A percentile compares a stretch with the other conserved stretches of the same genome.
These are phyloP conservation scores for Tachycineta bicolor DNA, from an alignment of 2,113 vertebrate genomes.

Conservation along the genomic window DNA sequence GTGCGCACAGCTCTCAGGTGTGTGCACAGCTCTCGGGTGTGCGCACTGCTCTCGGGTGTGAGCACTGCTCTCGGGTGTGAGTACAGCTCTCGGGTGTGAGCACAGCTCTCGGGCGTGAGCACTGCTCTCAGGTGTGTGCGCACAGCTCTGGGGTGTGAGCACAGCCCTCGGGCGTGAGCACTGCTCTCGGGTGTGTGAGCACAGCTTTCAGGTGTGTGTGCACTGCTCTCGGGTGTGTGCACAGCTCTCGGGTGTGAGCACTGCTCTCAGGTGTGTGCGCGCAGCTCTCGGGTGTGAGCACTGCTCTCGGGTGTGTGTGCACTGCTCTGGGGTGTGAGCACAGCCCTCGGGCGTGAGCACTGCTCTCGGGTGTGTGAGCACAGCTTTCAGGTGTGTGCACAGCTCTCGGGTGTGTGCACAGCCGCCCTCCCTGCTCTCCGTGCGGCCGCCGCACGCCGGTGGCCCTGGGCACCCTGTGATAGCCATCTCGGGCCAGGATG, in stretches of 20 bases:
- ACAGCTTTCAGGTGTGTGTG: no score
- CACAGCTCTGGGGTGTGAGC: no score
- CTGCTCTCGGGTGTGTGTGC: background rate
- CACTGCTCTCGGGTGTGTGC: background rate
- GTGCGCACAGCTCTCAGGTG: no score
- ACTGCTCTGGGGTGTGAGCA: no score
- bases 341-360: background rate
- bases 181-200: no score
- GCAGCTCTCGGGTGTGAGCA: background rate
- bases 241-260: background rate
- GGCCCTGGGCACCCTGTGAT: fast-evolving
- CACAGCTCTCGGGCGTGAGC: background rate
- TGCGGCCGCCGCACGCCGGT: fast-evolving
- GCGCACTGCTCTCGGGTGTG: background rate
- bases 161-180: no score
- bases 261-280: background rate
- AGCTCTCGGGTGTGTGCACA: background rate
- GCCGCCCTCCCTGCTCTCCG: background rate
- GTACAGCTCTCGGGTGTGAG: background rate
- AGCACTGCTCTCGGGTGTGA: background rate
- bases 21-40: no score
- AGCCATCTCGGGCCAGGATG: background rate
- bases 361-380: background rate
- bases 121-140: background rate
- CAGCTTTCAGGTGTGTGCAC: background rate